These are phyloP conservation scores for Poecile atricapillus DNA, from an alignment of 2,113 vertebrate species.

Conservation along the genomic window DNA sequence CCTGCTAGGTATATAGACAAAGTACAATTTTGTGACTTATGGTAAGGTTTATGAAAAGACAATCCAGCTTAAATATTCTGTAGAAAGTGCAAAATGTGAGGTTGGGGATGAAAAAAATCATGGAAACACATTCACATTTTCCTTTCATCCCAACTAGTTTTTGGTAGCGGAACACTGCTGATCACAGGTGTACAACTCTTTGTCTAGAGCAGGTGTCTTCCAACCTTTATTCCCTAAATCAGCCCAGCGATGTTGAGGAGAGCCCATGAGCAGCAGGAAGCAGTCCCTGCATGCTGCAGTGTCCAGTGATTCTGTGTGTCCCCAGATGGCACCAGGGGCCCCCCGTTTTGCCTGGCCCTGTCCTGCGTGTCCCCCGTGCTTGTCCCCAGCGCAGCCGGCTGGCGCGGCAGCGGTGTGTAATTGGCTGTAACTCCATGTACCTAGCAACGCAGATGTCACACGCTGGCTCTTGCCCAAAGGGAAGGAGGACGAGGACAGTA, in stretches of 20 bases:
- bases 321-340: not conserved
- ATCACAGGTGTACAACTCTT: not conserved
- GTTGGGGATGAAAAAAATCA: not conserved
- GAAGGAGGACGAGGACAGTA: constrained; percentile 62
- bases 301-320: not conserved
- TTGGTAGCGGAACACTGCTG: not conserved
- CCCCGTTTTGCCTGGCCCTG: not conserved
- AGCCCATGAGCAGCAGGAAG: not conserved
- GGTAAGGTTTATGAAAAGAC: not conserved
- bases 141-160: not conserved
- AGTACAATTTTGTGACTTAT: not conserved
- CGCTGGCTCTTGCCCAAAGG: constrained; percentile 53
- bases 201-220: not conserved
- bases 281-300: not conserved
- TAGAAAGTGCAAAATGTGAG: not conserved
- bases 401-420: not conserved
- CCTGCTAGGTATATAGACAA: not conserved
- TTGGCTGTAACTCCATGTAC: not conserved
- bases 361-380: not conserved
- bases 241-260: not conserved
- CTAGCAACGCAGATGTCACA: constrained; percentile 61
- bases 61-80: not conserved
- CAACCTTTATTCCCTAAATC: not conserved
- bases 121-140: not conserved
- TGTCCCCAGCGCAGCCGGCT: not conserved